phyloP scores from a whole-genome alignment of 2,113 vertebrate genomes.

The Seriola aureovittata region DNA sequence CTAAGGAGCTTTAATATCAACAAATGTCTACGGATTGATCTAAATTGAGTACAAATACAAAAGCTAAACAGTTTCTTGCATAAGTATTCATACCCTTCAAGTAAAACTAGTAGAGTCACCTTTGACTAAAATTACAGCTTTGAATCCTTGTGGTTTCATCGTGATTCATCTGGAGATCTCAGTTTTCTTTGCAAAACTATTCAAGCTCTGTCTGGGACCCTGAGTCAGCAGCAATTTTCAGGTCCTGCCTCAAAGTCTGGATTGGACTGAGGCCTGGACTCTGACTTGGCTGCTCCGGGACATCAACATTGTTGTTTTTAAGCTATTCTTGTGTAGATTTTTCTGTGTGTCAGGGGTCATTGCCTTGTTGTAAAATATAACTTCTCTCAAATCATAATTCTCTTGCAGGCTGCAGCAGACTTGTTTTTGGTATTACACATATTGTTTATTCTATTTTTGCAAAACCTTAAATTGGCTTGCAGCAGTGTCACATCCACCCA shows the following conservation, averaged over 20 bases:
- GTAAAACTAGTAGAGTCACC: background rate
- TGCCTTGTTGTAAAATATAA: background rate
- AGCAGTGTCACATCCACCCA: background rate
- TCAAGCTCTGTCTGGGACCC: background rate
- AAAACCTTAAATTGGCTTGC: background rate
- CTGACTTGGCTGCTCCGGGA: background rate
- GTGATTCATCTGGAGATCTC: background rate
- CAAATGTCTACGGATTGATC: background rate
- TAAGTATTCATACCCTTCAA: background rate
- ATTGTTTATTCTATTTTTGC: background rate
- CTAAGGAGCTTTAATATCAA: background rate
- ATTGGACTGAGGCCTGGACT: background rate
- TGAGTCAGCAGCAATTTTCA: background rate
- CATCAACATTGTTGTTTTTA: constrained; percentile 6
- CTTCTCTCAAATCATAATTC: background rate
- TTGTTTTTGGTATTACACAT: background rate
- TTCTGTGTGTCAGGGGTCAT: background rate
- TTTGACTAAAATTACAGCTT: constrained; percentile 16
- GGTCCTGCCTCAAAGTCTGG: background rate
- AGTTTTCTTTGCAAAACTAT: background rate
- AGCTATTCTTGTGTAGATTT: background rate
- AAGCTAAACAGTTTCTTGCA: background rate
- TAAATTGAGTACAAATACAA: background rate
- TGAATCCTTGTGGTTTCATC: background rate
- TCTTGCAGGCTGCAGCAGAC: background rate